Base-by-base conservation (phyloP, 1,140 invertebrate genomes). In the Mycetomoellerius zeteki region DNA sequence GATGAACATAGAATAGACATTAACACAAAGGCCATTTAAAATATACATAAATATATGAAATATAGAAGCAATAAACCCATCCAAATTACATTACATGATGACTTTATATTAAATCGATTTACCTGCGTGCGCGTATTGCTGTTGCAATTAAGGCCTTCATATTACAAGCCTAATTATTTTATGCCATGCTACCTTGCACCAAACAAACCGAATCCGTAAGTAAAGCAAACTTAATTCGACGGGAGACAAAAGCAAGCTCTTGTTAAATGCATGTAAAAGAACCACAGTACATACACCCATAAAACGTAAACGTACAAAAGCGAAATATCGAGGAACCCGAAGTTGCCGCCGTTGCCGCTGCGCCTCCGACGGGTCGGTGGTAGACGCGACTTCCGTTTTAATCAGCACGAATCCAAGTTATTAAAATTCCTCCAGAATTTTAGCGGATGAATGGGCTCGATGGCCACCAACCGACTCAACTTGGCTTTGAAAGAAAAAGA, bases 361-460 rank as follows among this genome's bases (percentile, higher is more conserved):
- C 60, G 43, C 24, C 30, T n/a, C 72, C 19, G 33, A 50, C 47
- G 47, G 56, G 52, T 54, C 19, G 60, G 43, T 14, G 72, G 75
- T 65, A 75, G 89, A 91, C 80, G 65, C 81, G 77, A 91, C 89
- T 90, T 90, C 78, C 85, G 89, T 91, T 91, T 91, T 91, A 91
- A 91, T 91, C 90, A 89, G 89, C 86, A 91, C 84, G 87, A 91
- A 90, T 91, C 87, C 84, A 85, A 91, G 90, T 91, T 91, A 89
- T 91, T 91, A 90, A 92, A 92, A 92, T 91, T 92, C 91, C 86
- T 80, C 58, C 60, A 67, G 84, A 89, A 91, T 91, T 89, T 90
- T 91, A 86, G 87, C 87, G 85, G 89, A 76, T 91, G 90, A 91
- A 91, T 89, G 86, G 80, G 76, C 27, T 56, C 72, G 67, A 85